Conservation (phyloP, 2,888 invertebrate genomes). For the Subacronicta megacephala region DNA sequence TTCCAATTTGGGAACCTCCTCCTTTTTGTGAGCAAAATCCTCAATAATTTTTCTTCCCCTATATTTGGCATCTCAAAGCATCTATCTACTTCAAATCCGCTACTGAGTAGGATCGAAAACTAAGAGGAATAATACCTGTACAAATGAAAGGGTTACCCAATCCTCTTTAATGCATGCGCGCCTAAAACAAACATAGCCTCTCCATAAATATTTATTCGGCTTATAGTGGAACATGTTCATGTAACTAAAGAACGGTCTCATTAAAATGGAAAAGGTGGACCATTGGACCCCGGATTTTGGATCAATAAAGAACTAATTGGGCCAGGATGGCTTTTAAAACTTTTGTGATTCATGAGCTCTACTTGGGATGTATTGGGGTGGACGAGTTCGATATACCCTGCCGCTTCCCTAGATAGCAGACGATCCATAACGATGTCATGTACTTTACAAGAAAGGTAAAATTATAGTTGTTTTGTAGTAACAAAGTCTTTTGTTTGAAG, state of each 20-base stretch:
- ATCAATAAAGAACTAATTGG: constrained; percentile 48
- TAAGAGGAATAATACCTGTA: constrained; percentile 10
- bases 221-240: constrained; percentile 39
- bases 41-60: too few species aligned
- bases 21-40: too few species aligned
- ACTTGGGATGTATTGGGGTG: constrained; percentile 28
- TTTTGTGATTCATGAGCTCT: constrained; percentile 49
- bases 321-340: constrained; percentile 25
- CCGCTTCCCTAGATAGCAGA: too few species aligned
- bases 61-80: background rate
- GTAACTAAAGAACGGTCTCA: constrained; percentile 52
- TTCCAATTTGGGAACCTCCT: too few species aligned
- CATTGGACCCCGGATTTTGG: constrained; percentile 41
- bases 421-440: too few species aligned
- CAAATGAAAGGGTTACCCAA: constrained; percentile 10
- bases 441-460: too few species aligned
- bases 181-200: constrained; percentile 34
- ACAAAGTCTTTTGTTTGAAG: too few species aligned
- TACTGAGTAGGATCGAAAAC: background rate
- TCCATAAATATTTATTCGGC: constrained; percentile 49
- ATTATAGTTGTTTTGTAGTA: too few species aligned
- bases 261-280: constrained; percentile 51
- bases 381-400: too few species aligned
- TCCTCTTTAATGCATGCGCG: constrained; percentile 31
- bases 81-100: background rate